Evolutionary conservation across 2,888 invertebrate species (phyloP).

Genomic region (Nudaria mundana): DNA sequence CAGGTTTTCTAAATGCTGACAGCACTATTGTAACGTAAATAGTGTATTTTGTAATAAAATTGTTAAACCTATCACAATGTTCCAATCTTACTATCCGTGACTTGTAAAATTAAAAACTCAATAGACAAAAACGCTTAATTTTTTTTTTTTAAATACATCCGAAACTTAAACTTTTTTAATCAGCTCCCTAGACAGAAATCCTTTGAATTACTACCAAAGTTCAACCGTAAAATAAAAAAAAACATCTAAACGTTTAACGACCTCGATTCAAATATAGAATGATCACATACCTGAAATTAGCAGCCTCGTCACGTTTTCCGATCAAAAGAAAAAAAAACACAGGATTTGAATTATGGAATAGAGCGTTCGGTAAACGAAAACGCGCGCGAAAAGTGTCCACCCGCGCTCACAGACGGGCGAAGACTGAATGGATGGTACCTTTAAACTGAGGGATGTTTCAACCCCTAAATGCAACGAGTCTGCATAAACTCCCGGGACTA

Average conservation of each 20-base stretch:
- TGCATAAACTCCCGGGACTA: constrained; percentile 42
- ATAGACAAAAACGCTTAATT: constrained; percentile 21
- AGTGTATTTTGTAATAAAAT: too few species aligned
- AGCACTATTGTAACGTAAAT: too few species aligned
- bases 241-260: constrained; percentile 45
- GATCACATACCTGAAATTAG: constrained; percentile 40
- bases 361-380: constrained; percentile 33
- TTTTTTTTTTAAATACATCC: constrained; percentile 53
- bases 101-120: constrained; percentile 24
- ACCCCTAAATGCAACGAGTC: constrained; percentile 43
- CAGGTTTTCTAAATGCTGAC: too few species aligned
- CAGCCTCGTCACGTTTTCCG: constrained; percentile 24
- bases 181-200: constrained; percentile 42
- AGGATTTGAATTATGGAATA: constrained; percentile 37
- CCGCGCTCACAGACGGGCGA: constrained; percentile 33
- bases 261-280: constrained; percentile 24
- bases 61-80: too few species aligned
- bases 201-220: constrained; percentile 56
- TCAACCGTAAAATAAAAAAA: constrained; percentile 48
- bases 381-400: constrained; percentile 33
- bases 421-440: constrained; percentile 41
- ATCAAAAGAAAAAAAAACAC: constrained; percentile 39
- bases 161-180: constrained; percentile 68
- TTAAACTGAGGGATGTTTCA: constrained; percentile 36
- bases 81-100: too few species aligned